Evolutionary conservation across 2,797 vertebrate genomes (phyloP).

Genomic region (Coregonus sp.): DNA sequence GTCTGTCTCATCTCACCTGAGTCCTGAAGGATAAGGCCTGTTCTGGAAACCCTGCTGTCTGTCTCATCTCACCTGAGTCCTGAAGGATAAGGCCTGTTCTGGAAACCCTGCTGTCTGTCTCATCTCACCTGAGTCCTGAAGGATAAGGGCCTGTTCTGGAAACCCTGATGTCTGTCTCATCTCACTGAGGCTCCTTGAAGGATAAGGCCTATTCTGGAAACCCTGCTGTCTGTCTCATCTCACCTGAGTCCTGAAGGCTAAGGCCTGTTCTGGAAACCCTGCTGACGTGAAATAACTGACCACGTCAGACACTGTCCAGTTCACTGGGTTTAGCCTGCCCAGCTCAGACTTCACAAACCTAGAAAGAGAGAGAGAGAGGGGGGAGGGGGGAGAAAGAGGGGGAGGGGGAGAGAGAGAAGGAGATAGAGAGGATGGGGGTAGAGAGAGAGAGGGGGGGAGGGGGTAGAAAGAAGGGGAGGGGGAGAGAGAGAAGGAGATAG

Average conservation of each 20-base stretch:
- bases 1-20: slow-evolving; percentile 71
- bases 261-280: slow-evolving; percentile 86
- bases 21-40: slow-evolving; percentile 86
- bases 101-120: too few species aligned
- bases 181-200: slow-evolving; percentile 56
- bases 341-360: slow-evolving; percentile 75
- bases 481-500: too few species aligned
- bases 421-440: too few species aligned
- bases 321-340: slow-evolving; percentile 69
- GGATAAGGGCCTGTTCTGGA: too few species aligned
- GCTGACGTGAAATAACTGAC: slow-evolving; percentile 85
- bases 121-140: too few species aligned
- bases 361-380: background rate
- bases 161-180: background rate
- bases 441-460: too few species aligned
- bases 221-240: slow-evolving; percentile 6
- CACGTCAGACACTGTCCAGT: slow-evolving; percentile 88
- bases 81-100: background rate
- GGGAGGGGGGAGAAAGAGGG: background rate
- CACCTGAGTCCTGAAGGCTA: slow-evolving; percentile 87
- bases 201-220: too few species aligned
- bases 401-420: too few species aligned
- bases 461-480: too few species aligned
- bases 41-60: slow-evolving; percentile 82
- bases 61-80: too few species aligned